Conservation (phyloP, 2,888 invertebrate genomes). For the Coenonympha glycerion region DNA sequence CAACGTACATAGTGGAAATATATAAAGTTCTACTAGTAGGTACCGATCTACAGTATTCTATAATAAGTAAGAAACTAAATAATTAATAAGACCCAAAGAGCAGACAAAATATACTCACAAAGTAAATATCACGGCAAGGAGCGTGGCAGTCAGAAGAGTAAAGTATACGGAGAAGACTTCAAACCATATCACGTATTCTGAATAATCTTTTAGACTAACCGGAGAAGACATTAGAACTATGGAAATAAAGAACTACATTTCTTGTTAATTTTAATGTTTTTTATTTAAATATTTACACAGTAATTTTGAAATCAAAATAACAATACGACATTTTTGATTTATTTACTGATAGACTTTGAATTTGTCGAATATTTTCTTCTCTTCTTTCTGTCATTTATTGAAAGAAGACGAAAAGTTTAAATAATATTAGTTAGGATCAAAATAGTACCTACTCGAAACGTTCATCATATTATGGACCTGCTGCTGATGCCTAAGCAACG, state of each 20-base stretch:
- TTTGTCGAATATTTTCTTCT: slow-evolving; percentile 1
- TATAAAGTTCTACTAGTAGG: too few relatives aligned
- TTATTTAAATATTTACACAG: slow-evolving; percentile 21
- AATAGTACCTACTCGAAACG: too few relatives aligned
- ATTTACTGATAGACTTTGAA: background rate
- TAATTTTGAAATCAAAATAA: slow-evolving; percentile 26
- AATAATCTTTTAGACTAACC: slow-evolving; percentile 42
- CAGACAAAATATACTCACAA: slow-evolving; percentile 42
- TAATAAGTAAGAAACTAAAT: too few relatives aligned
- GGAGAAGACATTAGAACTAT: slow-evolving; percentile 48
- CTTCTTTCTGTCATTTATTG: slow-evolving; percentile 7
- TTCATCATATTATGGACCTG: too few relatives aligned
- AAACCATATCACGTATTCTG: slow-evolving; percentile 48
- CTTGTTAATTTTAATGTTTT: slow-evolving; percentile 25
- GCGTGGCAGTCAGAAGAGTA: slow-evolving; percentile 46
- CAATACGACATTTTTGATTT: slow-evolving; percentile 12
- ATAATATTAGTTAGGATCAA: too few relatives aligned
- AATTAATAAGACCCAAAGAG: background rate
- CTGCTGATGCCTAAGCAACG: too few relatives aligned
- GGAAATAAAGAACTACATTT: slow-evolving; percentile 33
- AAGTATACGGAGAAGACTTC: slow-evolving; percentile 49
- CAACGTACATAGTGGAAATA: too few relatives aligned
- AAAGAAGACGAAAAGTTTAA: background rate
- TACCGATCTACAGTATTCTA: too few relatives aligned
- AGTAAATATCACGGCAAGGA: slow-evolving; percentile 46